Evolutionary conservation across 1,140 invertebrate species (phyloP), one percentile per base, ranked within the genome.

Genomic region (Mylabris phalerata): DNA sequence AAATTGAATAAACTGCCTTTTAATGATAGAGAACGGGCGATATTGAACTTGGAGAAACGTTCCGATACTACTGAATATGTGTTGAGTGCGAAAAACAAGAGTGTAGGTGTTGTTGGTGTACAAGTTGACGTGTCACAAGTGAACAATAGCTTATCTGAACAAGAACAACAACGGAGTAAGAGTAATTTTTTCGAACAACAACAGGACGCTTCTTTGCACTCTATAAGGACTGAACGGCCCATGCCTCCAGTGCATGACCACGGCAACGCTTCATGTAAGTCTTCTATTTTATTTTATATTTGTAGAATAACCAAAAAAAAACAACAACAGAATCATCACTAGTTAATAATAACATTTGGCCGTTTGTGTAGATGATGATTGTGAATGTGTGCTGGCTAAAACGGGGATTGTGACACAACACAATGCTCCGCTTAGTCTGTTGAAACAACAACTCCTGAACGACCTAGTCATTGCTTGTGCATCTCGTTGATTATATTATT

Each of bases 201-300:
- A 7, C 32, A 32, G 42, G 48, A 55, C 47, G 45, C 44, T 43
- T 26, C 43, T 43, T 47, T 43, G 42, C 51, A 49, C 39, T 50
- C 48, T 19, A 59, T 55, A 54, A 44, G 50, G 40, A 61, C 50
- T 38, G 51, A 58, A 55, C 66, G 61, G 66, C 62, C 64, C 50
- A 68, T 68, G 64, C 64, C 64, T 54, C 64, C 67, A 10, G 67
- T 45, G 58, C 51, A 62, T 61, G 61, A 50, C 48, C 55, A 67
- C 58, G 55, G 50, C 56, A 60, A 59, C 47, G 60, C 62, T 56
- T 64, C 65, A 66, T 66, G 67, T 68, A 60, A 68, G 67, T 68
- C 45, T 9, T 6, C 19, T 63, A 44, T 39, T 55, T 25, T 55
- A 32, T 52, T 19, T 44, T 38, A 7, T 32, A n/a, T 52, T 52